Percentiles rank a stretch among this genome's conserved stretches.
Evolutionary conservation across 2,888 invertebrate genomes (phyloP).

Genomic region (Pristionchus arcanus): DNA sequence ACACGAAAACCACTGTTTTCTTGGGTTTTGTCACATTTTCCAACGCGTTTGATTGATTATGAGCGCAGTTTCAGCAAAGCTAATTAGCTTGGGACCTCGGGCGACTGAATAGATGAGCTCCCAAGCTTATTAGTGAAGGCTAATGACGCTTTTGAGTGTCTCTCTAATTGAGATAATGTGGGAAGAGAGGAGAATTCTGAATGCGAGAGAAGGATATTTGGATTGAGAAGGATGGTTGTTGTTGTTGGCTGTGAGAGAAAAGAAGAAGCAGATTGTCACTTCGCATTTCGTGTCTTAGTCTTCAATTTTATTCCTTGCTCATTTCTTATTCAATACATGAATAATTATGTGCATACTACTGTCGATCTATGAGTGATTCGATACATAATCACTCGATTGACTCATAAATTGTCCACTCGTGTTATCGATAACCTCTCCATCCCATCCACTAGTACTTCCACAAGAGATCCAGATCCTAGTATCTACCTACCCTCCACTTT

Average conservation of each 20-base stretch:
- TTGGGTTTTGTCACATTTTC: background rate
- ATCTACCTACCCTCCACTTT: background rate
- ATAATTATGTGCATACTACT: background rate
- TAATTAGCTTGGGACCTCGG: background rate
- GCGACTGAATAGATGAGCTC: background rate
- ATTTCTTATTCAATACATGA: background rate
- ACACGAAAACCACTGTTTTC: background rate
- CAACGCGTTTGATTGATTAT: background rate
- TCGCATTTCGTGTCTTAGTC: background rate
- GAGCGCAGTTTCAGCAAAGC: background rate
- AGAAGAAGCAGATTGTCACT: background rate
- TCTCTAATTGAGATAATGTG: background rate
- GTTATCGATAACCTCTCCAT: background rate
- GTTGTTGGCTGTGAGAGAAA: background rate
- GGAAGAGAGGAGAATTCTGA: background rate
- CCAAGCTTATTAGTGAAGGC: background rate
- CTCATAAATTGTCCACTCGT: too few species aligned
- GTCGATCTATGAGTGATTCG: too few species aligned
- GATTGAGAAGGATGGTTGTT: background rate
- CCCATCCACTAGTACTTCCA: background rate
- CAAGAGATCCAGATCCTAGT: background rate
- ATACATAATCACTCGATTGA: too few species aligned
- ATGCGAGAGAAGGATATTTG: background rate
- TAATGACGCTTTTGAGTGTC: background rate
- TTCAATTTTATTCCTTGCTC: background rate